Conservation (phyloP, 2,113 vertebrate genomes). For the Pungitius pungitius region DNA sequence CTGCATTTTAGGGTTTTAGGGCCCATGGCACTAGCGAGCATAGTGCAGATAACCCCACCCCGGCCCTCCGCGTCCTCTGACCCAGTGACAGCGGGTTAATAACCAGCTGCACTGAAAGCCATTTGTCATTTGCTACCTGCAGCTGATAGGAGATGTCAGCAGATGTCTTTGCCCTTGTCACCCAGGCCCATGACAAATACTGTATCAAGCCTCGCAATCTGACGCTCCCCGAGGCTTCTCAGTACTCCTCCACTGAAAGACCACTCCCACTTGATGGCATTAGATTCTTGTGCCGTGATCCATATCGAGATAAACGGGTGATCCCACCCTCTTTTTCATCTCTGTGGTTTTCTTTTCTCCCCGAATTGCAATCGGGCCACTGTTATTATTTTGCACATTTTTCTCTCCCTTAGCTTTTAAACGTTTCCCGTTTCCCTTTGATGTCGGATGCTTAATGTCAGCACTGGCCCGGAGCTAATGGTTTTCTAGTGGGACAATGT, state of each 20-base stretch:
- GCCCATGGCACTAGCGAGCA: slow-evolving; percentile 39
- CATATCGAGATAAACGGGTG: slow-evolving; percentile 55
- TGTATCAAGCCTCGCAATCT: slow-evolving; percentile 55
- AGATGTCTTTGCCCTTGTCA: slow-evolving; percentile 70
- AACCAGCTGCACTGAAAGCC: slow-evolving; percentile 62
- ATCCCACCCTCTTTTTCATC: slow-evolving; percentile 30
- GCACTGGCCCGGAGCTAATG: slow-evolving; percentile 29
- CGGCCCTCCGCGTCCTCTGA: slow-evolving; percentile 53
- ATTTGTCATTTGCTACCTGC: slow-evolving; percentile 74
- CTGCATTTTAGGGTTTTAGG: slow-evolving; percentile 22
- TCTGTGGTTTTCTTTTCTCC: slow-evolving; percentile 8
- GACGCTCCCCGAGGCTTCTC: slow-evolving; percentile 54
- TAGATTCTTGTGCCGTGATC: slow-evolving; percentile 60
- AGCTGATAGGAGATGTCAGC: slow-evolving; percentile 68
- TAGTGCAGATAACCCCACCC: slow-evolving; percentile 55
- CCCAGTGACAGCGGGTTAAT: slow-evolving; percentile 75
- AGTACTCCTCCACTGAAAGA: slow-evolving; percentile 51
- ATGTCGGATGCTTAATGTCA: slow-evolving; percentile 44
- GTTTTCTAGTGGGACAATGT: slow-evolving; percentile 44
- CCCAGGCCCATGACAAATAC: slow-evolving; percentile 64
- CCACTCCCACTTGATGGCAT: slow-evolving; percentile 58
- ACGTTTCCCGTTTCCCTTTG: slow-evolving; percentile 40
- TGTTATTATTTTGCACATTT: slow-evolving; percentile 5
- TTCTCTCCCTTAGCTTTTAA: slow-evolving; percentile 30
- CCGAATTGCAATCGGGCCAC: slow-evolving; percentile 28